phyloP scores from a whole-genome alignment of 2,113 vertebrate genomes.

The Kryptolebias marmoratus region DNA sequence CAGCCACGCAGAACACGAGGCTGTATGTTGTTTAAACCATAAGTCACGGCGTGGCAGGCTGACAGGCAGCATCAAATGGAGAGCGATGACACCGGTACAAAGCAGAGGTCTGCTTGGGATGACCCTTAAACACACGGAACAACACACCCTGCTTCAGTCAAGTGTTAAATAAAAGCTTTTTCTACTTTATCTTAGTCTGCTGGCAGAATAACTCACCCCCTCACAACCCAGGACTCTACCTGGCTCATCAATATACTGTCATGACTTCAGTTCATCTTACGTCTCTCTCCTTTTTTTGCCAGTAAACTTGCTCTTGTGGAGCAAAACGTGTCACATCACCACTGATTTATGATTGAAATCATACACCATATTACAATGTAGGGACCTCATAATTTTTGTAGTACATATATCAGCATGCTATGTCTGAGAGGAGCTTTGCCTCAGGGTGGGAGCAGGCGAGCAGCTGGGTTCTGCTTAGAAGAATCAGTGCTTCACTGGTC shows the following conservation, averaged over 20 bases:
- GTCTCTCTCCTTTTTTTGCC: conserved; percentile 24
- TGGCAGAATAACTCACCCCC: conserved; percentile 23
- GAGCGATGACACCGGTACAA: conserved; percentile 71
- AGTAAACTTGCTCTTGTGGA: conserved; percentile 5
- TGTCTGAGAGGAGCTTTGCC: conserved; percentile 35
- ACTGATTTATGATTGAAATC: conserved; percentile 40
- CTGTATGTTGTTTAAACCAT: conserved; percentile 62
- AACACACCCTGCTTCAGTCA: conserved; percentile 63
- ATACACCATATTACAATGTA: conserved; percentile 41
- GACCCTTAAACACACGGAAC: conserved; percentile 70
- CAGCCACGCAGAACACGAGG: conserved; percentile 37
- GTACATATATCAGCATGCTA: conserved; percentile 51
- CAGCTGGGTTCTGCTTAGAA: conserved; percentile 29
- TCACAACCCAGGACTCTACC: conserved; percentile 35
- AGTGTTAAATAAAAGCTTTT: conserved; percentile 64
- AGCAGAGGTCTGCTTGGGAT: conserved; percentile 62
- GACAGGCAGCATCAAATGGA: conserved; percentile 70
- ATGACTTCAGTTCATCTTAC: conserved; percentile 39
- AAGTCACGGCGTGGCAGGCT: conserved; percentile 48
- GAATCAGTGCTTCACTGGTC: conserved; percentile 27
- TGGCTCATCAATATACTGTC: conserved; percentile 40
- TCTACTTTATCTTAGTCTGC: conserved; percentile 56
- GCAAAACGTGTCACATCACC: conserved; percentile 5
- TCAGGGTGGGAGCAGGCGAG: conserved; percentile 25
- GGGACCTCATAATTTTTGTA: conserved; percentile 51